phyloP scores from a whole-genome alignment of 1,140 invertebrate genomes.

The Globodera ellingtonae region DNA sequence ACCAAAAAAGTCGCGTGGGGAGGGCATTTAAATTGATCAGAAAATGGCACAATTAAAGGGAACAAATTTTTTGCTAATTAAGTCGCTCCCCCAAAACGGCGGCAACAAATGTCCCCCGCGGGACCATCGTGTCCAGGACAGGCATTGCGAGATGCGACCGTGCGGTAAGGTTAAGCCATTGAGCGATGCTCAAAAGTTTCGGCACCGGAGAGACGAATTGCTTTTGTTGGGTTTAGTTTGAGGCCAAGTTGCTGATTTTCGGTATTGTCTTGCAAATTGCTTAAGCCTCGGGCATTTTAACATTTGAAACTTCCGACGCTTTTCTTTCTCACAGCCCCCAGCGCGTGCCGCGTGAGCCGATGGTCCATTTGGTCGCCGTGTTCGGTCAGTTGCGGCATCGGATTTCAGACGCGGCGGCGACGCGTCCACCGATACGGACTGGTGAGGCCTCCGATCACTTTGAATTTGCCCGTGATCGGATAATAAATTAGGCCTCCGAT shows the following conservation, averaged over 20 bases:
- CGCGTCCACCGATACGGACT: conserved; percentile 48
- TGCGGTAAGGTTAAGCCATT: conserved; percentile 56
- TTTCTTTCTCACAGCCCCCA: conserved; percentile 45
- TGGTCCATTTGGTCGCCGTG: conserved; percentile 63
- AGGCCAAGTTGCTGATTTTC: too few relatives aligned
- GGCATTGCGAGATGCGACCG: conserved; percentile 66
- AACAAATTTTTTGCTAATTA: not conserved
- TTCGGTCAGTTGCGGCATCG: conserved; percentile 47
- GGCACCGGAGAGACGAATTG: too few relatives aligned
- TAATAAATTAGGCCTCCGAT: not conserved
- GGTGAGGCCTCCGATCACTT: not conserved
- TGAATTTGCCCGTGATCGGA: not conserved
- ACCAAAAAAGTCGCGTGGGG: conserved; percentile 46
- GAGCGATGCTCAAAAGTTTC: too few relatives aligned
- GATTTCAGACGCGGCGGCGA: conserved; percentile 49
- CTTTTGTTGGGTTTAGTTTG: too few relatives aligned
- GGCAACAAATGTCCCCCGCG: conserved; percentile 73
- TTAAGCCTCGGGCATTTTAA: too few relatives aligned
- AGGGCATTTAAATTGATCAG: too few relatives aligned
- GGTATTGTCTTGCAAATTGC: too few relatives aligned
- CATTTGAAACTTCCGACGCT: too few relatives aligned
- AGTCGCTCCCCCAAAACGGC: conserved; percentile 71
- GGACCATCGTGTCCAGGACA: conserved; percentile 66
- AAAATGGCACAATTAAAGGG: too few relatives aligned
- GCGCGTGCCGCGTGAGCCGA: conserved; percentile 50